Conservation (phyloP, 2,113 vertebrate species). For the human region GRCh38 chr22:42302001-42302500, state of each 20-base stretch:
- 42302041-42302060: no score
- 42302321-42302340: background rate
- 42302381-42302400: accelerated
- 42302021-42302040: background rate
- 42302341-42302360: background rate
- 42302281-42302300: background rate
- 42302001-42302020: background rate
- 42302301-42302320: background rate
- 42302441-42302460: background rate
- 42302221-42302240: background rate
- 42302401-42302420: background rate
- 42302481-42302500: background rate
- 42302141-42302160: background rate
- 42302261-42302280: background rate
- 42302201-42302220: background rate
- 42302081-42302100: background rate
- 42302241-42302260: background rate
- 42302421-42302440: background rate
- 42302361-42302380: background rate
- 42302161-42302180: background rate
- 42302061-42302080: background rate
- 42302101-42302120: background rate
- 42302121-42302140: background rate
- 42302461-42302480: background rate
- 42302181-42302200: background rate